Base-by-base conservation (phyloP, 1,140 invertebrate genomes). In the Sinonovacula constricta region DNA sequence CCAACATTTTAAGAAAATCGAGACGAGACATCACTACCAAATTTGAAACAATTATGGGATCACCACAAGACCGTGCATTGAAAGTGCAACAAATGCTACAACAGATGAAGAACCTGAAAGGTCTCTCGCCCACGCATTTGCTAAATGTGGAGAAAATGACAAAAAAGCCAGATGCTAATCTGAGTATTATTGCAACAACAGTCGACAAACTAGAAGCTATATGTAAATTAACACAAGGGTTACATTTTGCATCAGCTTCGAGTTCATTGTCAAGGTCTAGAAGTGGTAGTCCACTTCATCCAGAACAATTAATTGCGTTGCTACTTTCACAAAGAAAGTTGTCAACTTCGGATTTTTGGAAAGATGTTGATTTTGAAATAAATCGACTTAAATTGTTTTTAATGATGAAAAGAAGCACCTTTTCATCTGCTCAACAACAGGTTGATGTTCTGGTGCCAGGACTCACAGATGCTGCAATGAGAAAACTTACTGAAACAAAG, bases 331-430 rank as follows among this genome's bases (percentile, higher is more conserved):
- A 45, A 22, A 68, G 26, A 68, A 14, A 28, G 12, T 53, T 53
- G 49, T 18, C 26, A 30, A 53, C 65, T 4, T 51, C 22, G 15
- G 39, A 68, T 28, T 68, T 68, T 26, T 68, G 65, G 65, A 12
- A 24, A 68, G 65, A 68, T 28, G 65, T 68, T 31, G 28, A 49
- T n/a, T 5, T 3, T 14, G 65, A 68, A 53, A 18, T 68, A 51
- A 51, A 68, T 0, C 0, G 65, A 68, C 14, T 68, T 0, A 14
- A 22, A 22, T 18, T 68, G 5, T 68, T 45, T 45, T 10, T 45
- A 45, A 45, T 10, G 7, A 45, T 45, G 39, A 7, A 45, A 45
- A 45, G 18, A 18, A 10, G 7, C 7, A 18, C 39, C 7, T 45
- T 10, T 45, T 7, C 7, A 18, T 18, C 18, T 45, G n/a, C n/a